Evolutionary conservation across 2,888 invertebrate species (phyloP).

Genomic region (Patella pellucida): DNA sequence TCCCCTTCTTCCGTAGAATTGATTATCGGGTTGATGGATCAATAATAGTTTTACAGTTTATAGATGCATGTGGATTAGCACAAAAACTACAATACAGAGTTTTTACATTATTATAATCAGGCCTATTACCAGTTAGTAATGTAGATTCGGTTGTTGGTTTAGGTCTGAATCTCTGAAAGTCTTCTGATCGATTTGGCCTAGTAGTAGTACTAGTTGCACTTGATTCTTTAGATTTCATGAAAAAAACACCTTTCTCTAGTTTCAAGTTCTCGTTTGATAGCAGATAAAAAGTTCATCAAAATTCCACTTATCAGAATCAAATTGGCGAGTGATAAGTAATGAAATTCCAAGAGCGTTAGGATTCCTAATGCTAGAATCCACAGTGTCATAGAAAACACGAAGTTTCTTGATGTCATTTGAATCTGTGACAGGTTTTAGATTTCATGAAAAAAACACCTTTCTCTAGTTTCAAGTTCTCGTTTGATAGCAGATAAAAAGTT

Average conservation of each 20-base stretch:
- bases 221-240: not conserved
- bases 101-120: too few relatives aligned
- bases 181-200: not conserved
- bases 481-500: not conserved
- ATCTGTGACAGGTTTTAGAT: too few relatives aligned
- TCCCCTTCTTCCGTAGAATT: not conserved
- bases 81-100: too few relatives aligned
- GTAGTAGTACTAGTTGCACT: too few relatives aligned
- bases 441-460: not conserved
- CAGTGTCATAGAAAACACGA: not conserved
- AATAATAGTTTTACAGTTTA: too few relatives aligned
- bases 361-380: not conserved
- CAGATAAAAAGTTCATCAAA: not conserved
- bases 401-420: not conserved
- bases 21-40: not conserved
- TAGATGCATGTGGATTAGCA: too few relatives aligned
- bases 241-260: not conserved
- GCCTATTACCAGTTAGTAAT: too few relatives aligned
- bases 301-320: not conserved
- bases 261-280: not conserved
- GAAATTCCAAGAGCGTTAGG: not conserved
- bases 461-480: not conserved
- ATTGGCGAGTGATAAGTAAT: not conserved
- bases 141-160: not conserved
- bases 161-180: not conserved